A percentile compares a stretch with the other conserved stretches of the same genome.
Evolutionary conservation across 2,113 vertebrate species (phyloP).

Genomic region (Vulpes vulpes): DNA sequence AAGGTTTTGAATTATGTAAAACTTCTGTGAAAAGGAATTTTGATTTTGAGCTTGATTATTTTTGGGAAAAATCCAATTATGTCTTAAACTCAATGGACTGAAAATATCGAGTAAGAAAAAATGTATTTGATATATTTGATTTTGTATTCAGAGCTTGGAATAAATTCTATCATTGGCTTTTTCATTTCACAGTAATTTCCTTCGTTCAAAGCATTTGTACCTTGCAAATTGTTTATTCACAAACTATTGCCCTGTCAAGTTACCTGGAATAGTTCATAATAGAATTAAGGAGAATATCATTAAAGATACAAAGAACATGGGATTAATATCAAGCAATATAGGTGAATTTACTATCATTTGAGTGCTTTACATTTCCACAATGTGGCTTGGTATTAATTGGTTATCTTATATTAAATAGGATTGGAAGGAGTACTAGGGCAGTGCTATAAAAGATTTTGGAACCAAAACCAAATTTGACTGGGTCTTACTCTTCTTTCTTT

Average conservation of each 20-base stretch:
- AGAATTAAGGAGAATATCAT: constrained; percentile 31
- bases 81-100: constrained; percentile 74
- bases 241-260: neutral
- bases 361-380: constrained; percentile 16
- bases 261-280: constrained; percentile 11
- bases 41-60: constrained; percentile 83
- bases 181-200: constrained; percentile 72
- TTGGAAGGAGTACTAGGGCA: neutral
- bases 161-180: constrained; percentile 74
- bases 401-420: neutral
- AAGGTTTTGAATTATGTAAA: constrained; percentile 73
- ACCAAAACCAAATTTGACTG: neutral
- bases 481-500: neutral
- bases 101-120: constrained; percentile 81
- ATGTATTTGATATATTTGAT: constrained; percentile 79
- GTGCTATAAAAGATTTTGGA: neutral
- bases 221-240: constrained; percentile 63
- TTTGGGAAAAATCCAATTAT: constrained; percentile 80
- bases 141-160: constrained; percentile 77
- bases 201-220: constrained; percentile 72
- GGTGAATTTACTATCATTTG: neutral
- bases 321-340: neutral
- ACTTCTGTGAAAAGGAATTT: constrained; percentile 69
- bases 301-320: constrained; percentile 19
- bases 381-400: neutral